These are phyloP conservation scores for Polypedilum vanderplanki DNA, from an alignment of 1,140 invertebrate genomes.

Conservation along the genomic window DNA sequence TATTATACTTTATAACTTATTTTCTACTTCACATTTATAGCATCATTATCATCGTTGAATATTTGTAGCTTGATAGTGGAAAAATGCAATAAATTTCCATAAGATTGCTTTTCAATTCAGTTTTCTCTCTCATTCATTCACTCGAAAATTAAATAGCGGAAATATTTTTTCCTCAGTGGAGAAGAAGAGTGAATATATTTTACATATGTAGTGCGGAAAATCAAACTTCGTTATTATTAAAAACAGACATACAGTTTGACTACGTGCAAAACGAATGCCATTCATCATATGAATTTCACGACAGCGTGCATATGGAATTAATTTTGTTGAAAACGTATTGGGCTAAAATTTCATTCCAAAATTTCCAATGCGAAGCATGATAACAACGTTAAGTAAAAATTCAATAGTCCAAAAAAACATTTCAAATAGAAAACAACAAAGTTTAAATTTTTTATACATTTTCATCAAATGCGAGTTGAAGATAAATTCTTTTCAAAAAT, in stretches of 20 bases:
- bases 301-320: too few species aligned
- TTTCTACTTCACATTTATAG: background rate
- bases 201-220: background rate
- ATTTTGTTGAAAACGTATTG: too few species aligned
- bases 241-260: too few species aligned
- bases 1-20: background rate
- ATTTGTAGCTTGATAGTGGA: background rate
- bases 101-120: constrained; percentile 9
- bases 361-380: too few species aligned
- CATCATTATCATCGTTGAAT: background rate
- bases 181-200: background rate
- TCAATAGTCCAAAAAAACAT: too few species aligned
- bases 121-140: background rate
- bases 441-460: too few species aligned
- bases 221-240: constrained; percentile 2
- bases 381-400: too few species aligned
- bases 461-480: too few species aligned
- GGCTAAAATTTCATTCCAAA: too few species aligned
- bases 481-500: too few species aligned
- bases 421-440: too few species aligned
- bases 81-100: constrained; percentile 26
- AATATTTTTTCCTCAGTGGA: background rate
- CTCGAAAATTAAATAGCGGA: constrained; percentile 8
- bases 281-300: background rate
- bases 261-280: background rate